phyloP scores from a whole-genome alignment of 2,113 vertebrate species.

The Grammomys surdaster region DNA sequence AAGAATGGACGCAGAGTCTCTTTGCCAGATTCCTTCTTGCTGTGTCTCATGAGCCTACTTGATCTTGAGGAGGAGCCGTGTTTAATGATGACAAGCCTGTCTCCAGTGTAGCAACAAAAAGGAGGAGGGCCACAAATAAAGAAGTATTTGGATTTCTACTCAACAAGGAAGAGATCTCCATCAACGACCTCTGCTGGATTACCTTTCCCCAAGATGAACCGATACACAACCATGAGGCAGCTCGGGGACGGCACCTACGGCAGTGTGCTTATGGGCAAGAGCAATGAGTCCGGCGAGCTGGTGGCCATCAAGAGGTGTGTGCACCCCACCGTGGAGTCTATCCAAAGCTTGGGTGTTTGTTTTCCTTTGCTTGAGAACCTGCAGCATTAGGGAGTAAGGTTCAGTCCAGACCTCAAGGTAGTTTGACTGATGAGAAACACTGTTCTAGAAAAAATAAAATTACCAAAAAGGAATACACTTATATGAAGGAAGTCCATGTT shows the following conservation, averaged over 20 bases:
- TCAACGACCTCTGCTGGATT: neutral
- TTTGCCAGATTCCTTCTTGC: slow-evolving; percentile 49
- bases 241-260: slow-evolving; percentile 98
- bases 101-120: slow-evolving; percentile 44
- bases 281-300: slow-evolving; percentile 96
- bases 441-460: neutral
- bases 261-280: slow-evolving; percentile 97
- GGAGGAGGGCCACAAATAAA: slow-evolving; percentile 36
- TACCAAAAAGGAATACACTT: neutral
- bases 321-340: neutral
- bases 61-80: slow-evolving; percentile 60
- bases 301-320: slow-evolving; percentile 97
- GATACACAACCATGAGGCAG: slow-evolving; percentile 96
- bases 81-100: slow-evolving; percentile 72
- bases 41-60: slow-evolving; percentile 62
- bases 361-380: neutral
- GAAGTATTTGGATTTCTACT: neutral
- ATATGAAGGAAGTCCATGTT: neutral
- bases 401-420: neutral
- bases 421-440: neutral
- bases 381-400: neutral
- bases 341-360: neutral
- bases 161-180: slow-evolving; percentile 32
- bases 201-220: slow-evolving; percentile 92
- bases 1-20: slow-evolving; percentile 77